Conservation (phyloP, 2,888 invertebrate genomes). For the Sthenelais limicola region DNA sequence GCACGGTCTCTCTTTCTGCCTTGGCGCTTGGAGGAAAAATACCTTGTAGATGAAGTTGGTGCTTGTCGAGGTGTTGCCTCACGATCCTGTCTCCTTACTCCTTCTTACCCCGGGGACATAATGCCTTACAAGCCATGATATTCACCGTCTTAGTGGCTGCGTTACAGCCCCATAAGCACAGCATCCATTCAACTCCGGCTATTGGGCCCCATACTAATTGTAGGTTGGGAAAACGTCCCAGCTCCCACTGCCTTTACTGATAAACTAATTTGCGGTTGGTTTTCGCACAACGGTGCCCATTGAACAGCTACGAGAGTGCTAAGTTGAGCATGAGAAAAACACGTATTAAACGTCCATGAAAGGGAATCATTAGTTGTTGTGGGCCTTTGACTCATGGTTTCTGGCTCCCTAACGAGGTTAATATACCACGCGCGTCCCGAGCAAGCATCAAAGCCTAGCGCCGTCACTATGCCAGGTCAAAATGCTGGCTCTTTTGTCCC, state of each 20-base stretch:
- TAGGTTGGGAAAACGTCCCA: not conserved
- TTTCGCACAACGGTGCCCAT: constrained; percentile 3
- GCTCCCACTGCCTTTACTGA: not conserved
- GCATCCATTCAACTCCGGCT: not conserved
- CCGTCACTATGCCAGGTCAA: constrained; percentile 24
- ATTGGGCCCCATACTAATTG: constrained; percentile 16
- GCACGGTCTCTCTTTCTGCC: too few relatives aligned
- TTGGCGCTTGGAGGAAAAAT: too few relatives aligned
- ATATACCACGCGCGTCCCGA: constrained; percentile 22
- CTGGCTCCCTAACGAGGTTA: constrained; percentile 30
- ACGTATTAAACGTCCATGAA: constrained; percentile 28
- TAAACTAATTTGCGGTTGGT: constrained; percentile 30
- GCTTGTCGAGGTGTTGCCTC: constrained; percentile 6
- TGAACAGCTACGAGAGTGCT: constrained; percentile 32
- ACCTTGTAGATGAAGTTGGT: too few relatives aligned
- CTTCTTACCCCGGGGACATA: not conserved
- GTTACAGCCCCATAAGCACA: constrained; percentile 6
- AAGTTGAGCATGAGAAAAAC: constrained; percentile 32
- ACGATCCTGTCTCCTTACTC: constrained; percentile 2
- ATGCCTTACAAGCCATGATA: not conserved
- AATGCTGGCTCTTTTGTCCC: not conserved
- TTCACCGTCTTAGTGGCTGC: constrained; percentile 7
- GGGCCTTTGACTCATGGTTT: constrained; percentile 31
- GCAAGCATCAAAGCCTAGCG: constrained; percentile 18
- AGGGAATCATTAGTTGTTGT: constrained; percentile 35